A percentile compares a stretch with the other conserved stretches of the same genome.
phyloP scores from a whole-genome alignment of 1,140 invertebrate genomes.

The Orchesella cincta region DNA sequence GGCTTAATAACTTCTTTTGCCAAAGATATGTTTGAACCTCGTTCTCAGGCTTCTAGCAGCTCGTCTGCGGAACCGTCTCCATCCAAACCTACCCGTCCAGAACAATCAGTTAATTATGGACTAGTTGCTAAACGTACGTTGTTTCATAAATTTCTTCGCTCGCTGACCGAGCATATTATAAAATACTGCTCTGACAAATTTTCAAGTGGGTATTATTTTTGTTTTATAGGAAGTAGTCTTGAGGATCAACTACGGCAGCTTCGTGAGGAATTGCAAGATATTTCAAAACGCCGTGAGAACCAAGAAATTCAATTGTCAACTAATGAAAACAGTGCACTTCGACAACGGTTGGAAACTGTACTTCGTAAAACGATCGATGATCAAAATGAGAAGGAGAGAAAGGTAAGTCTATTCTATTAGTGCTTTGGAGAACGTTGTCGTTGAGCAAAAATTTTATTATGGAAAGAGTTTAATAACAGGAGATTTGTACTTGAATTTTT shows the following conservation, averaged over 20 bases:
- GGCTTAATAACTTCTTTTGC: slow-evolving; percentile 40
- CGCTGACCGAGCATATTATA: not conserved
- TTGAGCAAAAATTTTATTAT: not conserved
- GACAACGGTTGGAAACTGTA: slow-evolving; percentile 77
- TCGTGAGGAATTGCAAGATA: slow-evolving; percentile 68
- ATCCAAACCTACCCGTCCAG: slow-evolving; percentile 23
- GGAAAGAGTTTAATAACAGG: not conserved
- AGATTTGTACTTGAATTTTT: not conserved
- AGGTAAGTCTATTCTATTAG: slow-evolving; percentile 58
- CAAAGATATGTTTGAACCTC: slow-evolving; percentile 42
- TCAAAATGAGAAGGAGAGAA: slow-evolving; percentile 77
- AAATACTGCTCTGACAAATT: not conserved
- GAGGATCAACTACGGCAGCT: slow-evolving; percentile 39
- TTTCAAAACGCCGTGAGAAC: slow-evolving; percentile 70
- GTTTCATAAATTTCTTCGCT: not conserved
- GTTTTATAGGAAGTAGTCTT: not conserved
- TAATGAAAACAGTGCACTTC: slow-evolving; percentile 80
- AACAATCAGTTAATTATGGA: slow-evolving; percentile 22
- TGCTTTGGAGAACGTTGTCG: too few relatives aligned
- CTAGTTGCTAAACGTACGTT: slow-evolving; percentile 1
- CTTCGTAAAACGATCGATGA: slow-evolving; percentile 75
- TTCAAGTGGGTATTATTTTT: not conserved
- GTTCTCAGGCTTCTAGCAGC: not conserved
- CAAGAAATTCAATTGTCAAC: slow-evolving; percentile 80
- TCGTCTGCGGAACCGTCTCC: not conserved